These are phyloP conservation scores for Scelioninae gen. 1 DNA, from an alignment of 2,888 invertebrate species.

Conservation along the genomic window DNA sequence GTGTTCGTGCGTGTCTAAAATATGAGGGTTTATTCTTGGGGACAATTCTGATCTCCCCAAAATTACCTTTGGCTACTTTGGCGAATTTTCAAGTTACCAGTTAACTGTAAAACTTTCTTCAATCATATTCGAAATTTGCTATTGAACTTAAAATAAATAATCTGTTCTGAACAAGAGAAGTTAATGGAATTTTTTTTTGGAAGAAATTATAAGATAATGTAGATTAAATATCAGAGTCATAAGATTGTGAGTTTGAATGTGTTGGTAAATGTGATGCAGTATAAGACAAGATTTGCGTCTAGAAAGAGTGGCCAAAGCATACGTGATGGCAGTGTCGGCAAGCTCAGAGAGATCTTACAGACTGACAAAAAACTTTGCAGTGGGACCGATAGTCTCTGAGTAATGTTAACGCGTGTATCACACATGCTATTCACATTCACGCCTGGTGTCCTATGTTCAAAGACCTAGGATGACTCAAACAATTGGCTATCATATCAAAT, in stretches of 20 bases:
- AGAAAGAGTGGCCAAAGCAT: conserved; percentile 74
- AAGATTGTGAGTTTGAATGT: background rate
- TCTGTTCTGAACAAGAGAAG: background rate
- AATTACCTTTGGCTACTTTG: conserved; percentile 67
- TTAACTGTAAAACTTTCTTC: conserved; percentile 34
- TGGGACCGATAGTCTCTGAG: conserved; percentile 68
- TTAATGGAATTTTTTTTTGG: background rate
- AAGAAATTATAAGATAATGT: background rate
- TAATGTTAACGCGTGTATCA: conserved; percentile 82
- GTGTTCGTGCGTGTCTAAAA: conserved; percentile 71
- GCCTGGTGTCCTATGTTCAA: conserved; percentile 61
- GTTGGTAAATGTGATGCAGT: background rate
- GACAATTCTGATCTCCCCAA: conserved; percentile 69
- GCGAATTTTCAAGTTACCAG: conserved; percentile 60
- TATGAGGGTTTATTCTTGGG: conserved; percentile 71
- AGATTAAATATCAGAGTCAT: conserved; percentile 36
- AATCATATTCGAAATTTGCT: conserved; percentile 4
- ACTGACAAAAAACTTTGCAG: conserved; percentile 80
- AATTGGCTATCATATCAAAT: conserved; percentile 53
- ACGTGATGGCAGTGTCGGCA: conserved; percentile 73
- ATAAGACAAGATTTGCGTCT: conserved; percentile 45
- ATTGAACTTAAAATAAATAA: background rate
- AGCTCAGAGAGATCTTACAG: conserved; percentile 81
- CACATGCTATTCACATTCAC: conserved; percentile 78
- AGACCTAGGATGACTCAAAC: conserved; percentile 58